Evolutionary conservation across 1,140 invertebrate species (phyloP).

Genomic region (Psilanteris sp.): DNA sequence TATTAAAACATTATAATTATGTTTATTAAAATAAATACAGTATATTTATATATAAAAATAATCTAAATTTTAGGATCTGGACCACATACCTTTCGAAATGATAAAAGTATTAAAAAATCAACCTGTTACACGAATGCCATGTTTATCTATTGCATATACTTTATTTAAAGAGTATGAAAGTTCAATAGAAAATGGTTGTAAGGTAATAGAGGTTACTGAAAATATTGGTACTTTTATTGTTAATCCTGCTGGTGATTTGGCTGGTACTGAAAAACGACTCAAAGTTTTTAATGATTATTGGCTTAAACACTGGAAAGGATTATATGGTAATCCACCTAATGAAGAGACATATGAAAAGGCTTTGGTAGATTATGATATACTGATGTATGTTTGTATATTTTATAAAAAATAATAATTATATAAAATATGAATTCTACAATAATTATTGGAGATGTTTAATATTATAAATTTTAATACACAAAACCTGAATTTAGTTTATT

Average conservation of each 20-base stretch:
- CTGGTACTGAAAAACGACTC: conserved; percentile 85
- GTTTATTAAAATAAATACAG: neutral
- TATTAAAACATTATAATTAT: too few relatives aligned
- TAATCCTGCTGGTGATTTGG: conserved; percentile 85
- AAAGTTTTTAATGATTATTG: conserved; percentile 83
- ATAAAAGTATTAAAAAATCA: conserved; percentile 83
- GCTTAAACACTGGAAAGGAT: conserved; percentile 84
- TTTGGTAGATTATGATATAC: conserved; percentile 82
- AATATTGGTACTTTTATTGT: conserved; percentile 81
- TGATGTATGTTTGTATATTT: too few relatives aligned
- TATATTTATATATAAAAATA: neutral
- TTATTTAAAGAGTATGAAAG: conserved; percentile 83
- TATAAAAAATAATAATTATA: too few relatives aligned
- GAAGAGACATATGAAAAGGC: conserved; percentile 82
- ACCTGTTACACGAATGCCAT: conserved; percentile 86
- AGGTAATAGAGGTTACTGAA: conserved; percentile 73
- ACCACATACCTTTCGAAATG: conserved; percentile 88
- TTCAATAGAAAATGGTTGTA: conserved; percentile 81
- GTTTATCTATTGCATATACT: conserved; percentile 84
- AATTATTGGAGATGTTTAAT: too few relatives aligned
- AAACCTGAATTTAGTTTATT: too few relatives aligned
- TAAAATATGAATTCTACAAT: too few relatives aligned
- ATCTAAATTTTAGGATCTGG: conserved; percentile 81
- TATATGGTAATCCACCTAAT: conserved; percentile 81
- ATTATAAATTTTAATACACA: too few relatives aligned